Conservation (phyloP, 2,797 vertebrate genomes). For the Epinephelus coioides region DNA sequence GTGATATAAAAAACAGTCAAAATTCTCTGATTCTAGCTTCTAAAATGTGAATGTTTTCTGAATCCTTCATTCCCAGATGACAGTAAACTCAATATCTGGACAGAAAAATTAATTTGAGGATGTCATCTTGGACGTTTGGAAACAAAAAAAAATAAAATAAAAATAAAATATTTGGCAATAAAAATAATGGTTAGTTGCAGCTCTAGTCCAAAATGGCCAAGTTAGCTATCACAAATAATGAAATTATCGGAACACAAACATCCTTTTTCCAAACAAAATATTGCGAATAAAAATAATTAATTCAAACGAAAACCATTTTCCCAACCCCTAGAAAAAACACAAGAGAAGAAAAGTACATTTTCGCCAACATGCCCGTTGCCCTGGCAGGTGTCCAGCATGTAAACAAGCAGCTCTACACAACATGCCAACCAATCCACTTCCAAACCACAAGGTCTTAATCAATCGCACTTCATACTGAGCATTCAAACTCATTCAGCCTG, state of each 20-base stretch:
- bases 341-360: slow-evolving; percentile 6
- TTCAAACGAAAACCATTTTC: neutral
- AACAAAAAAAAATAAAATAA: too few relatives aligned
- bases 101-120: too few relatives aligned
- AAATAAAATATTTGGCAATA: too few relatives aligned
- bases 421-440: slow-evolving; percentile 31
- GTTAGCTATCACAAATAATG: neutral
- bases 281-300: neutral
- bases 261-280: neutral
- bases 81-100: too few relatives aligned
- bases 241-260: neutral
- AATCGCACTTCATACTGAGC: slow-evolving; percentile 26
- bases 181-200: too few relatives aligned
- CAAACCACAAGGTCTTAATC: slow-evolving; percentile 38
- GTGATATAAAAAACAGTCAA: too few relatives aligned
- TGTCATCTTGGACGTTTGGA: too few relatives aligned
- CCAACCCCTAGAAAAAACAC: slow-evolving; percentile 5
- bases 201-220: too few relatives aligned
- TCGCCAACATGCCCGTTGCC: neutral
- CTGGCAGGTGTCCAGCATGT: slow-evolving; percentile 35
- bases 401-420: slow-evolving; percentile 30
- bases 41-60: too few relatives aligned
- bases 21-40: too few relatives aligned
- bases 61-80: too few relatives aligned
- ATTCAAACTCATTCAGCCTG: slow-evolving; percentile 21